A percentile compares a stretch with the other conserved stretches of the same genome.
Conservation (phyloP, 2,797 vertebrate genomes). For the Leptoclinus maculatus region DNA sequence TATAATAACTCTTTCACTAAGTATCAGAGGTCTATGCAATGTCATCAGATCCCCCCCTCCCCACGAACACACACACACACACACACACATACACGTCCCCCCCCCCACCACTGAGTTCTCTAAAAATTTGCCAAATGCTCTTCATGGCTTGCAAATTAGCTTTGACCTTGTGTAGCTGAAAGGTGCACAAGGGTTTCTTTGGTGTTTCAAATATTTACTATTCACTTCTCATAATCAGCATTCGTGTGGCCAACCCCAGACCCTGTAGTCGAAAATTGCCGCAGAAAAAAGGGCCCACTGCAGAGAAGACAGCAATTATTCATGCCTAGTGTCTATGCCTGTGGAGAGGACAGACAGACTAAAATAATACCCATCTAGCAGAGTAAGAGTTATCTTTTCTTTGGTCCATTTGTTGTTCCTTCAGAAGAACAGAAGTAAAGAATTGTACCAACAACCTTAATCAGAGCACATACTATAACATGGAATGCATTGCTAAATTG, state of each 20-base stretch:
- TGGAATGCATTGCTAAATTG: conserved; percentile 24
- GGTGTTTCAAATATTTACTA: conserved; percentile 84
- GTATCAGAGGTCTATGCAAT: conserved; percentile 79
- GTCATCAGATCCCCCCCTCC: conserved; percentile 67
- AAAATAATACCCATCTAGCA: conserved; percentile 58
- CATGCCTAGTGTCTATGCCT: conserved; percentile 75
- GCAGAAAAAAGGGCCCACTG: conserved; percentile 65
- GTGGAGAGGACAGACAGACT: conserved; percentile 64
- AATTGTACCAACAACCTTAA: conserved; percentile 52
- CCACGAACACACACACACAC: conserved; percentile 3
- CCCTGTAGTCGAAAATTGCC: conserved; percentile 60
- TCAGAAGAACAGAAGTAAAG: conserved; percentile 36
- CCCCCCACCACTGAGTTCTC: conserved; percentile 43
- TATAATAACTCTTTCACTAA: conserved; percentile 83
- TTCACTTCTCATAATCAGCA: conserved; percentile 80
- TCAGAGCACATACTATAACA: conserved; percentile 28
- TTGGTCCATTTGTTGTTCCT: conserved; percentile 56
- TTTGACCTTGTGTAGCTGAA: conserved; percentile 81
- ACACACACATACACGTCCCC: conserved; percentile 18
- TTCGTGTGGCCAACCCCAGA: conserved; percentile 63
- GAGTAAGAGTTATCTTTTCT: conserved; percentile 53
- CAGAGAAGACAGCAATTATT: conserved; percentile 78
- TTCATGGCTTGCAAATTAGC: conserved; percentile 82
- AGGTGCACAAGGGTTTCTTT: conserved; percentile 75
- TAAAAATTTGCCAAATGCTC: conserved; percentile 79